Conservation (phyloP, 2,797 vertebrate genomes). For the Danio kyathit region DNA sequence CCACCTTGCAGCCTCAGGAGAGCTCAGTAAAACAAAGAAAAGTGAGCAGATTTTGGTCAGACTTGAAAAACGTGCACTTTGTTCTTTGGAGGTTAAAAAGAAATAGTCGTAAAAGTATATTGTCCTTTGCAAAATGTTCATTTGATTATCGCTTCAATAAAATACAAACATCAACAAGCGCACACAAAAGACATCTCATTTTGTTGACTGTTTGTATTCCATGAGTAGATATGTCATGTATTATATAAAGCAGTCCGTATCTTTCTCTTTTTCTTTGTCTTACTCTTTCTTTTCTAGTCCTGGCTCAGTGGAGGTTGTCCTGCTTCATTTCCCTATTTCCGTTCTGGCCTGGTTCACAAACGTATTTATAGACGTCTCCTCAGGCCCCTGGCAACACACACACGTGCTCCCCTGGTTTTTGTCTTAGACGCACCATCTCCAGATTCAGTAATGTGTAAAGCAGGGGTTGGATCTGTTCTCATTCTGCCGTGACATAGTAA, state of each 20-base stretch:
- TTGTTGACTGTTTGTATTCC: conserved; percentile 1
- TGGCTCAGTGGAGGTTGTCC: conserved; percentile 77
- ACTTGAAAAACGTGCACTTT: neutral
- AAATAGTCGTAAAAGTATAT: neutral
- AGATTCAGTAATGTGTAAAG: conserved; percentile 43
- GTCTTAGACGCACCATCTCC: conserved; percentile 51
- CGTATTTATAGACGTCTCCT: conserved; percentile 80
- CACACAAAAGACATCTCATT: neutral
- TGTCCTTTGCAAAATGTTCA: neutral
- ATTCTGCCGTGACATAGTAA: neutral
- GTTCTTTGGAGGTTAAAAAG: neutral
- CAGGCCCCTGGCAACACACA: conserved; percentile 43
- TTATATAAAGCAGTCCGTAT: conserved; percentile 36
- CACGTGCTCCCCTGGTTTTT: conserved; percentile 52
- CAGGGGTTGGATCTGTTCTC: neutral
- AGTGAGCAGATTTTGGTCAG: neutral
- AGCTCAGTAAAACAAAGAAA: neutral
- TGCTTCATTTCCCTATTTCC: conserved; percentile 83
- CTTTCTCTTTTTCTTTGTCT: conserved; percentile 8
- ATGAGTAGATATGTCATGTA: neutral
- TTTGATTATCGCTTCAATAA: neutral
- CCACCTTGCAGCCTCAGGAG: too few species aligned
- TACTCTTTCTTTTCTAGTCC: conserved; percentile 56
- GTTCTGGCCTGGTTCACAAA: conserved; percentile 81
- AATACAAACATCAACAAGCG: neutral